phyloP scores from a whole-genome alignment of 2,888 invertebrate species.

The Idaea straminata region DNA sequence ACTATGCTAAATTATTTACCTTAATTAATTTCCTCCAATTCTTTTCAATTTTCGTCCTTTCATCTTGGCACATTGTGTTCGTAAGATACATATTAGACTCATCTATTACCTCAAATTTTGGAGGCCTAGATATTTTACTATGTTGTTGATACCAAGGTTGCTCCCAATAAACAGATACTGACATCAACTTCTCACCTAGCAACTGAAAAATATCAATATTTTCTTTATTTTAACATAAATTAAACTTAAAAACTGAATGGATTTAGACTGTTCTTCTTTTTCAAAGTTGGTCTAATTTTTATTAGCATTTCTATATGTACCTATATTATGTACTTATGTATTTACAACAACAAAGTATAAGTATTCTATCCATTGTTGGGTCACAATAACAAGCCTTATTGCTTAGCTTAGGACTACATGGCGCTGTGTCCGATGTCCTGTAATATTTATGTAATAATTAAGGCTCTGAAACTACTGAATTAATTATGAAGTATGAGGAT shows the following conservation, averaged over 20 bases:
- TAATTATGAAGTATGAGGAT: not conserved
- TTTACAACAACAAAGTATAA: too few species aligned
- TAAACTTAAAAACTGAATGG: not conserved
- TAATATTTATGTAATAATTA: not conserved
- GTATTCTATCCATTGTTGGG: too few species aligned
- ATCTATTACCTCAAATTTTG: not conserved
- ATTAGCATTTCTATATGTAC: not conserved
- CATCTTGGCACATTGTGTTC: conserved; percentile 50
- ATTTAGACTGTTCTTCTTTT: not conserved
- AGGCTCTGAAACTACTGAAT: not conserved
- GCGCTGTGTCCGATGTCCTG: not conserved
- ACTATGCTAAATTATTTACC: conserved; percentile 33
- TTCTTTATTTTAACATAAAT: too few species aligned
- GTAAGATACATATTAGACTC: conserved; percentile 36
- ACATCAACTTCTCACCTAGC: conserved; percentile 37
- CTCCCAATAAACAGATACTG: conserved; percentile 50
- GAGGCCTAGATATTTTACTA: conserved; percentile 1
- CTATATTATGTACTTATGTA: too few species aligned
- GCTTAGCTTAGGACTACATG: not conserved
- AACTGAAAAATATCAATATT: conserved; percentile 36
- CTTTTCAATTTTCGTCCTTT: conserved; percentile 46
- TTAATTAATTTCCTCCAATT: conserved; percentile 59
- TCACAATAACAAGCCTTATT: too few species aligned
- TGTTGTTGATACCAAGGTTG: conserved; percentile 65
- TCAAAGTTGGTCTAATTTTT: not conserved